Base-by-base conservation (phyloP, 2,797 vertebrate species). In the Poecile montanus region DNA sequence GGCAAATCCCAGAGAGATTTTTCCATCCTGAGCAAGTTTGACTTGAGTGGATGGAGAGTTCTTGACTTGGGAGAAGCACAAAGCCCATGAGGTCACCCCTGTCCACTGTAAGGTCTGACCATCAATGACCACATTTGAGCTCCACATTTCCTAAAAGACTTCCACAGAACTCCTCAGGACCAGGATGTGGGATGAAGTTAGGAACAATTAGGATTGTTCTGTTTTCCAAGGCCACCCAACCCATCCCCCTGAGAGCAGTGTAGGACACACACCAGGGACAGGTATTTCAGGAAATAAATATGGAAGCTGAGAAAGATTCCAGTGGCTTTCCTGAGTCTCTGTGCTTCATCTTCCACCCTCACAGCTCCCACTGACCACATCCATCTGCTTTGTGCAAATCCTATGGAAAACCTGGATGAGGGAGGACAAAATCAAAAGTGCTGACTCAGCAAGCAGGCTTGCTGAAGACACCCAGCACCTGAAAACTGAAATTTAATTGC, bases 151-250 rank as follows among this genome's bases (percentile, higher is more conserved):
- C 54, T 29, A 25, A 47, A 53, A 53, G 10, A 9, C 3, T 42
- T 34, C 51, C 60, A 42, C 4, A 40, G 42, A 57, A 20, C 34
- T 50, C 42, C 50, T 65, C 51, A 74, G 70, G 30, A 48, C 13
- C 30, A 11, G 34, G 34, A 1, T 27, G 62, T 53, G 62, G 82
- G 38, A n/a, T 53, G 38, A 45, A 60, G 16, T 10, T 7, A 13
- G 29, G 38, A 29, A 32, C 16, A 9, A 1, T n/a, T 5, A 29
- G 62, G 72, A 19, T 53, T 3, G 0, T 20, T 23, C n/a, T 45
- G 45, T 23, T 53, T 11, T 23, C 38, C 32, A 32, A 51, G 61
- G 45, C 32, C n/a, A 29, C 16, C 27, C 38, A 72, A 45, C n/a
- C 62, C 72, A 23, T 9, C 5, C 72, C 54, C 62, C n/a, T 29